Evolutionary conservation across 2,888 invertebrate genomes (phyloP), one percentile per base, ranked within the genome.

Genomic region (Tetragnatha montana): DNA sequence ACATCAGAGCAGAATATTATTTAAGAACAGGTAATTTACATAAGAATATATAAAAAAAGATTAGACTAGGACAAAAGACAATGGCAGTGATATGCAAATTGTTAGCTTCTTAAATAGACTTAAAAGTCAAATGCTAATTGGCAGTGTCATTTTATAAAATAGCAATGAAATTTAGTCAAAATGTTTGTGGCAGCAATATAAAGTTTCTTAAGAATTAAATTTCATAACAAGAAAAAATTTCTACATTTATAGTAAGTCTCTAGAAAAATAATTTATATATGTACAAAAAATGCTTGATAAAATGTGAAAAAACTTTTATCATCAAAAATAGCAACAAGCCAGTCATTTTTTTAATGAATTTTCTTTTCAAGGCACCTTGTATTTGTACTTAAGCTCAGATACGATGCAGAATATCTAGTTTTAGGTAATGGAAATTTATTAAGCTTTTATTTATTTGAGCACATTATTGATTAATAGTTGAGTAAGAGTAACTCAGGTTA

Each of bases 51-150:
- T 86, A 73, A 76, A 81, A 73, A 74, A 82, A 86, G 76, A 86
- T 82, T 73, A 86, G 89, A 90, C 89, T 90, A 90, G 89, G 89
- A 82, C 84, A 60, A 60, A 73, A 76, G 68, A 81, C 17, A 81
- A 87, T 90, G 89, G 89, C 89, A 90, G 89, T 90, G 89, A 90
- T 90, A 90, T 82, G 85, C 84, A 69, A 74, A 17, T 78, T 79
- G 82, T 80, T 82, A 89, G 89, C 89, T 68, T 89, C 89, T 74
- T 86, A 47, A 71, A 50, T 60, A 73, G 51, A 81, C 81, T 50
- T n/a, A 22, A 81, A 47, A 71, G 19, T 78, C 50, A 60, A 51
- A 51, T 73, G 68, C 85, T 69, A 73, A 78, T 71, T 89, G 89
- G 89, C 89, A 89, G 89, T 89, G 89, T 85, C 85, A 89, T 82